These are phyloP conservation scores for Antechinus stuartii DNA, from an alignment of 2,113 vertebrate species.

Conservation along the genomic window DNA sequence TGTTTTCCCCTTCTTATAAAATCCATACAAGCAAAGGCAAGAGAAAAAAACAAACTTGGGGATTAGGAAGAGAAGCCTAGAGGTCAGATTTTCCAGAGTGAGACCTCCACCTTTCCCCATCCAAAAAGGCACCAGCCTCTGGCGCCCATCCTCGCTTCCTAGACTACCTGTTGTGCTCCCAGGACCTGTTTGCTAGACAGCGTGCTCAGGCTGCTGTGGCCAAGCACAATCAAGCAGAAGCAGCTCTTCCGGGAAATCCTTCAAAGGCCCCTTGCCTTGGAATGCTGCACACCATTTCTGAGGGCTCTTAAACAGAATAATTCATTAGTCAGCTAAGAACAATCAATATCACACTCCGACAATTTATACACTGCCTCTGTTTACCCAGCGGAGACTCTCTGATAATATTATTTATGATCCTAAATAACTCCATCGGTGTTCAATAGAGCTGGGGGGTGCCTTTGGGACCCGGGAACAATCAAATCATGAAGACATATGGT, in stretches of 20 bases:
- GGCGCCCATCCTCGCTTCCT: neutral
- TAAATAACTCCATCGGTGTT: constrained; percentile 87
- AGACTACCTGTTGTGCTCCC: neutral
- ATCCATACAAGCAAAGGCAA: neutral
- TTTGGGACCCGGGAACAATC: constrained; percentile 82
- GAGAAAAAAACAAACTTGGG: neutral
- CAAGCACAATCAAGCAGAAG: constrained; percentile 21
- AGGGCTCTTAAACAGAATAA: constrained; percentile 86
- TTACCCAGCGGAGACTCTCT: constrained; percentile 86
- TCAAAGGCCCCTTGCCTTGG: constrained; percentile 68
- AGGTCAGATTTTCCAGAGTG: neutral
- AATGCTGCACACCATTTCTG: constrained; percentile 68
- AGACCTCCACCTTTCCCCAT: neutral
- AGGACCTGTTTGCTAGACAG: rapidly evolving
- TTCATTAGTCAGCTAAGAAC: constrained; percentile 85
- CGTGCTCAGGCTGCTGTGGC: neutral
- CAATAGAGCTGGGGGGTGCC: constrained; percentile 82
- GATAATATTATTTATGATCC: constrained; percentile 89
- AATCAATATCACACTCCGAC: constrained; percentile 81
- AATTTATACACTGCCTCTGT: constrained; percentile 84
- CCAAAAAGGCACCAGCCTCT: neutral
- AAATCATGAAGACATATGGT: constrained; percentile 86
- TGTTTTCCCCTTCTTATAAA: neutral
- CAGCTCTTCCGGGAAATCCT: constrained; percentile 28
- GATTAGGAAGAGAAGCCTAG: neutral